Conservation (phyloP, 2,888 invertebrate genomes). For the Neoscelio sp. region DNA sequence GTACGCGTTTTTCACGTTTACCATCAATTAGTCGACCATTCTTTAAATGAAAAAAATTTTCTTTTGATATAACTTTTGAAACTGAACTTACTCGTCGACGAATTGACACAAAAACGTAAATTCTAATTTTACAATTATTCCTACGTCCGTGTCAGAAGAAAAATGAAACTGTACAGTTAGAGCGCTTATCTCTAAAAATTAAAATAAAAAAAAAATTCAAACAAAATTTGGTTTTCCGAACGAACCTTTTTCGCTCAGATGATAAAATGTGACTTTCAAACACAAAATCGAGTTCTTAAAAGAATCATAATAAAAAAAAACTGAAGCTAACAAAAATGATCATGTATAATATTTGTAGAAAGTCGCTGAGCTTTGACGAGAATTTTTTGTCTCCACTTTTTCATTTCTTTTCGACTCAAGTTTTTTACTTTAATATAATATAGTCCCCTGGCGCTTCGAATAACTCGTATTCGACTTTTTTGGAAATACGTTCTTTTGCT, state of each 20-base stretch:
- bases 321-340: background rate
- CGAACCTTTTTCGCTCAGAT: background rate
- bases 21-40: slow-evolving; percentile 21
- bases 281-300: no score
- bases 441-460: background rate
- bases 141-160: background rate
- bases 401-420: slow-evolving; percentile 50
- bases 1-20: background rate
- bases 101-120: slow-evolving; percentile 43
- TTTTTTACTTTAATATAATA: slow-evolving; percentile 29
- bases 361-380: slow-evolving; percentile 46
- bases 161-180: slow-evolving; percentile 30
- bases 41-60: no score
- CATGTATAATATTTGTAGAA: slow-evolving; percentile 33
- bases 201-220: background rate
- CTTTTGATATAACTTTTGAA: no score
- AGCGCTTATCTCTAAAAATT: slow-evolving; percentile 9
- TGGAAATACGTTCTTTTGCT: no score
- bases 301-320: no score
- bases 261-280: background rate
- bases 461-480: background rate
- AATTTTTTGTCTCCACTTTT: slow-evolving; percentile 52
- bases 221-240: background rate
- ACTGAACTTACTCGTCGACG: slow-evolving; percentile 22
- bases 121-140: slow-evolving; percentile 32